phyloP scores from a whole-genome alignment of 2,797 vertebrate genomes.

The Pangasius krempfi region DNA sequence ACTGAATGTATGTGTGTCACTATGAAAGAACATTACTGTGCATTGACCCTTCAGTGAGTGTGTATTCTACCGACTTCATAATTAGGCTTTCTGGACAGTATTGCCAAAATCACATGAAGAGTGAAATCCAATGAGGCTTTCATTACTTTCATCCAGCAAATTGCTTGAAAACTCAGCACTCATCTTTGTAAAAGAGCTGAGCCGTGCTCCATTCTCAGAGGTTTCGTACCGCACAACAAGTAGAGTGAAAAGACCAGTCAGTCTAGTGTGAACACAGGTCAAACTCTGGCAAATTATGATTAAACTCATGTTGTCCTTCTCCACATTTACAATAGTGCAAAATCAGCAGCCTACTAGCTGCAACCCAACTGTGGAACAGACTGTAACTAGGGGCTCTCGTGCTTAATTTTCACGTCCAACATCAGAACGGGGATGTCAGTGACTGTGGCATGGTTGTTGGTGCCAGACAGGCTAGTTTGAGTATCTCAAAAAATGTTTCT shows the following conservation, averaged over 20 bases:
- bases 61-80: conserved; percentile 6
- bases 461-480: background rate
- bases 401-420: background rate
- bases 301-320: conserved; percentile 55
- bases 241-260: background rate
- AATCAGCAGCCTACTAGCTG: background rate
- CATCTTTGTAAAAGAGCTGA: conserved; percentile 41
- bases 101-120: conserved; percentile 42
- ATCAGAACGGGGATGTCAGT: background rate
- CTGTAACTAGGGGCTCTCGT: conserved; percentile 12
- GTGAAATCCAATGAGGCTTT: conserved; percentile 43
- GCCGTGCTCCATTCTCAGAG: conserved; percentile 47
- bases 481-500: background rate
- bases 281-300: conserved; percentile 57
- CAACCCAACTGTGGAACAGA: conserved; percentile 35
- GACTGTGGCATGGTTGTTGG: background rate
- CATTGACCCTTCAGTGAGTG: conserved; percentile 6
- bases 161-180: conserved; percentile 28
- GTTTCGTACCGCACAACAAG: conserved; percentile 4
- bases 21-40: background rate
- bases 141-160: conserved; percentile 44
- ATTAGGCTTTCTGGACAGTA: conserved; percentile 11
- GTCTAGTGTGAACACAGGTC: background rate
- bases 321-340: conserved; percentile 5
- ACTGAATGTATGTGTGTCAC: background rate